A percentile compares a stretch with the other conserved stretches of the same genome.
These are phyloP conservation scores for Rhinopomastus cyanomelas DNA, from an alignment of 2,113 vertebrate genomes.

Conservation along the genomic window DNA sequence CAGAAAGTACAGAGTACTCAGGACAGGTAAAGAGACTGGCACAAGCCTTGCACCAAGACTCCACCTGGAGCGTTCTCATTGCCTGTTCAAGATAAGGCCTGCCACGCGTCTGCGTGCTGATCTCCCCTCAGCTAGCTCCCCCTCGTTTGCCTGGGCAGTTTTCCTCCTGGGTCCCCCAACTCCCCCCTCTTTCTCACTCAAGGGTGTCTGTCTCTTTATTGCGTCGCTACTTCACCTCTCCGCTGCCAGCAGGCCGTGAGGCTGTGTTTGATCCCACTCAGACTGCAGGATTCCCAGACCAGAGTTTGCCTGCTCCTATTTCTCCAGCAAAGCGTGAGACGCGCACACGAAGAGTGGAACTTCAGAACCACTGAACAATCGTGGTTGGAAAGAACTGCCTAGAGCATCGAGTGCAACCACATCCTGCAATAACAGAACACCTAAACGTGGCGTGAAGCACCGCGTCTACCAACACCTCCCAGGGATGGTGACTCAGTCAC, in stretches of 20 bases:
- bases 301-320: not conserved
- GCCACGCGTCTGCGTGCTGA: not conserved
- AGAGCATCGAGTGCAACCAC: too few relatives aligned
- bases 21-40: not conserved
- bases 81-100: not conserved
- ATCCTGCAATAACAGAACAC: too few relatives aligned
- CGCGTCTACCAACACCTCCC: too few relatives aligned
- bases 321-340: not conserved
- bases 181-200: not conserved
- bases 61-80: not conserved
- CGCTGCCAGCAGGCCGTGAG: not conserved
- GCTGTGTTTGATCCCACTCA: not conserved
- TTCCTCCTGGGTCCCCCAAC: not conserved
- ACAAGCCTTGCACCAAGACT: not conserved
- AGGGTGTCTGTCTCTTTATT: not conserved
- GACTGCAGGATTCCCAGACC: not conserved
- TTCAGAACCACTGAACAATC: too few relatives aligned
- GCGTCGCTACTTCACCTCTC: not conserved
- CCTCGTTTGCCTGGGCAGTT: not conserved
- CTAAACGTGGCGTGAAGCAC: too few relatives aligned
- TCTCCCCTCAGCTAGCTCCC: not conserved
- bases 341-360: too few relatives aligned
- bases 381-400: too few relatives aligned
- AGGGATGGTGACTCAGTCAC: too few relatives aligned
- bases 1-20: not conserved